Conservation (phyloP, 2,888 invertebrate species). For the Lasioglossum morio region DNA sequence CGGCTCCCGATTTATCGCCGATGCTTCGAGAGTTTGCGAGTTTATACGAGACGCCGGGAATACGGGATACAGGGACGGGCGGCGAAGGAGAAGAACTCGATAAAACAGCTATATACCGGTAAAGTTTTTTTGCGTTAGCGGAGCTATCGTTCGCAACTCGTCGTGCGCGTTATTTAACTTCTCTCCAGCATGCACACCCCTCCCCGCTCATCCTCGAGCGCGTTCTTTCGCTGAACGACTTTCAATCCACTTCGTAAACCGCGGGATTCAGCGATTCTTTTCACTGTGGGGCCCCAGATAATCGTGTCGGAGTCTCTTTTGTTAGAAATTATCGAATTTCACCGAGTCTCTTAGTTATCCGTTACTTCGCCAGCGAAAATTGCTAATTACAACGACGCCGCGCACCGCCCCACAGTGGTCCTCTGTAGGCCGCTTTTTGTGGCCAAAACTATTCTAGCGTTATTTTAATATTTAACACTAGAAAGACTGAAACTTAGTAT, state of each 20-base stretch:
- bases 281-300: neutral
- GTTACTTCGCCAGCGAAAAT: neutral
- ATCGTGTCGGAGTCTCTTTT: constrained; percentile 4
- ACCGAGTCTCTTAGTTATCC: neutral
- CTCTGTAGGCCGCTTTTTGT: too few relatives aligned
- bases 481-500: too few relatives aligned
- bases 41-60: constrained; percentile 24
- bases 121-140: constrained; percentile 44
- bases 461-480: too few relatives aligned
- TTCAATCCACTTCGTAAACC: constrained; percentile 21
- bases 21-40: constrained; percentile 35
- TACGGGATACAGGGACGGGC: constrained; percentile 11
- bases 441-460: too few relatives aligned
- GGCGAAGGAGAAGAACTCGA: constrained; percentile 38
- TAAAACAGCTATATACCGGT: constrained; percentile 37
- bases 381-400: neutral
- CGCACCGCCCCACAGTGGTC: too few relatives aligned
- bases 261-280: neutral
- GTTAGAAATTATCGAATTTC: constrained; percentile 1
- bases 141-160: constrained; percentile 43
- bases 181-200: neutral
- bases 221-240: constrained; percentile 27
- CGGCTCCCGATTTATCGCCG: constrained; percentile 40
- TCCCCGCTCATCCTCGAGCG: neutral
- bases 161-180: constrained; percentile 30